Evolutionary conservation across 2,888 invertebrate genomes (phyloP), one percentile per base, ranked within the genome.

Genomic region (Barypeithes pellucidus): DNA sequence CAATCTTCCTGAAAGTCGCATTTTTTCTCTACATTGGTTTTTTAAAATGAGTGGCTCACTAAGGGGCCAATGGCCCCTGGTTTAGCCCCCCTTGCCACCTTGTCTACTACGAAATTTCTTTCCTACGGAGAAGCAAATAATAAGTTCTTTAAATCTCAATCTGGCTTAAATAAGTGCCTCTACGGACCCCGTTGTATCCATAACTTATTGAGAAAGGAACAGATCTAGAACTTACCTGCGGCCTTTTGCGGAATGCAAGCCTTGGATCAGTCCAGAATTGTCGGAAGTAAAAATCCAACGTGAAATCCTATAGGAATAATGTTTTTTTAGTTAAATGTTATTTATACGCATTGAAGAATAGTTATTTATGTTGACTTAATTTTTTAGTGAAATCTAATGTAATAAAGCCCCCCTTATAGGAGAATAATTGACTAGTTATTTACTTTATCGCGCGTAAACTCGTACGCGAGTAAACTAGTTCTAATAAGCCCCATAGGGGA

Each of bases 231-330:
- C 95, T 87, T 95, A 97, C 95, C 82, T 95, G 95, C 79, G 93
- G 93, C 84, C 94, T 89, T 87, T 95, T 94, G 87, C 93, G 93
- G 89, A 97, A 98, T 81, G 95, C 95, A 88, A 98, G 90, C 84
- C 98, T 91, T 78, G 97, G 96, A 87, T 98, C 98, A 86, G 95
- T 96, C 98, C 98, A 98, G 88, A 96, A 97, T 90, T 98, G 98
- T 88, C 98, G 95, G 90, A 98, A 97, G 93, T 98, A 98, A 91
- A 98, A 98, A 90, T 97, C 97, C 92, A 97, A 89, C 81, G 97
- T 97, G 90, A 97, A 97, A 90, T 97, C 97, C 97, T 97, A 73
- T 24, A 72, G 16, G 45, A 67, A 39, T 29, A 36, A 65, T 22
- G 9, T 20, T 18, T 52, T 18, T 45, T 62, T 47, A 62, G 50